Base-by-base conservation (phyloP, 2,797 vertebrate genomes). In the Uromys caudimaculatus region DNA sequence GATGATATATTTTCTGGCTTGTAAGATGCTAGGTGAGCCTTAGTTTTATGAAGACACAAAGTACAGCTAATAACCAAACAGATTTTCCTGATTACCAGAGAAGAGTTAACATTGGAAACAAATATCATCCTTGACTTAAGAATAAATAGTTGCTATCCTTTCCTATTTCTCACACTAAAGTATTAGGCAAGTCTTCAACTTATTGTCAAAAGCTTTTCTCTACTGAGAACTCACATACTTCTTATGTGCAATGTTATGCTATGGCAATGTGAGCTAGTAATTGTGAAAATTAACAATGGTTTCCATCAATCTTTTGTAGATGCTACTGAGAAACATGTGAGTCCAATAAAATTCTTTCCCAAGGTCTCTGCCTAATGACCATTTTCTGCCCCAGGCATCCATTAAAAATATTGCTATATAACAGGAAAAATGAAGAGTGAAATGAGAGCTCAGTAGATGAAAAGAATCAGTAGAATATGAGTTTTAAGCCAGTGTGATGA, bases 271-370 rank as follows among this genome's bases (percentile, higher is more conserved):
- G 58, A 73, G 64, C 16, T 88, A 85, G 38, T 81, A 78, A 87
- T 62, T 54, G 62, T 90, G 32, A 94, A 88, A 95, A 44, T 88
- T 58, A 85, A 78, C 60, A 92, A 12, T 93, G 60, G 38, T 76
- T 93, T 92, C 81, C 38, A n/a, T 21, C 73, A 35, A 75, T 14
- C 10, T 56, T 29, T 19, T 38, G 50, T n/a, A 73, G 24, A 87
- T 54, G 14, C 44, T 27, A 69, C 64, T 86, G 54, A 56, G n/a
- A 54, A 73, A 56, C 12, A 73, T 41, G 8, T 41, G 71, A 71
- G 64, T 41, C 17, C n/a, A 87, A 71, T 54, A 87, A 9, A 54
- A 54, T 54, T 54, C 35, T 87, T 41, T 52, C 50, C 35, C 8
- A 29, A 14, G 23, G 67, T 73, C 50, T 73, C 50, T 38, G 4